Evolutionary conservation across 2,113 vertebrate species (phyloP), one percentile per base, ranked within the genome.

Genomic region (Dasypus novemcinctus): DNA sequence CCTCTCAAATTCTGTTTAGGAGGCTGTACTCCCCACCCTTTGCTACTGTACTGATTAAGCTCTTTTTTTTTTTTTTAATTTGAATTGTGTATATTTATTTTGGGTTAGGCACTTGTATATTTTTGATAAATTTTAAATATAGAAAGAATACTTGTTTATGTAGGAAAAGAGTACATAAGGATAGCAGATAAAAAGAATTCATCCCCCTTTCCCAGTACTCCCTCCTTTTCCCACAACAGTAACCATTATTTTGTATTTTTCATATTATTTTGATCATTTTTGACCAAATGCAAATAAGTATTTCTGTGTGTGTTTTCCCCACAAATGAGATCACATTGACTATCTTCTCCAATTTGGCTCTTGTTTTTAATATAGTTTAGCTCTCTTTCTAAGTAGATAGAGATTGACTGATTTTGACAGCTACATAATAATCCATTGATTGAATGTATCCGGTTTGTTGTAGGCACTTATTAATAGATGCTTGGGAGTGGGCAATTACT

Each of bases 381-480:
- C 8, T n/a, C n/a, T 49, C 46, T 49, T 49, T 49, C 46, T 49
- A 49, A 10, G 11, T 49, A 11, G 46, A 7, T 49, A 49, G 46
- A 7, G 52, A n/a, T 29, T 33, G 61, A 64, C 61, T 33, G 4
- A n/a, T 23, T 43, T 14, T 18, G 46, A 38, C 46, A 71, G 21
- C 64, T 18, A 6, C 54, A 14, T 15, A 33, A 33, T 29, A 12
- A 1, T n/a, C 21, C 12, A 0, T 29, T n/a, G 66, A 15, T 1
- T 5, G 59, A 13, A 5, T 36, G 41, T 33, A 29, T 33, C 4
- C 13, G 5, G 46, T 31, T 38, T 21, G 13, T 46, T n/a, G 17
- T 43, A 1, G 63, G 31, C 63, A 23, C 83, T 31, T 25, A 2
- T 43, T 20, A 4, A 13, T 9, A 3, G 41, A 2, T 2, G 1